These are phyloP conservation scores for Campopleginae sp. DNA, from an alignment of 2,888 invertebrate species.

Conservation along the genomic window DNA sequence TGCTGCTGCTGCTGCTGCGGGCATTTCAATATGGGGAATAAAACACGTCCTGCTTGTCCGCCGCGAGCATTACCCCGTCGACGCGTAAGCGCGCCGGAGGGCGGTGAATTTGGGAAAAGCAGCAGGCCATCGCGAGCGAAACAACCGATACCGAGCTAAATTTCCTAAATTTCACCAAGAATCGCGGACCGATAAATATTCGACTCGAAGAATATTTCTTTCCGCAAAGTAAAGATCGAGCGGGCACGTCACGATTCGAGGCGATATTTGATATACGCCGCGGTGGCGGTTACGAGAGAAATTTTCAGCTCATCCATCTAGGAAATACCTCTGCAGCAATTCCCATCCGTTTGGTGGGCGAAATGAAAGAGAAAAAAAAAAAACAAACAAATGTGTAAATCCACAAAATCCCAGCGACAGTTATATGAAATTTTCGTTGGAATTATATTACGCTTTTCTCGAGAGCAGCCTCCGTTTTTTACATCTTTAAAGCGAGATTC, in stretches of 20 bases:
- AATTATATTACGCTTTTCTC: constrained; percentile 82
- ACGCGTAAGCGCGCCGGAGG: constrained; percentile 29
- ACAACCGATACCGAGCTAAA: too few species aligned
- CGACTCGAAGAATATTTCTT: too few species aligned
- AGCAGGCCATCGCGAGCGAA: constrained; percentile 21
- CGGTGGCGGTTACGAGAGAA: background rate
- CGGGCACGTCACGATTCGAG: too few species aligned
- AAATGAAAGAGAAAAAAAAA: constrained; percentile 10
- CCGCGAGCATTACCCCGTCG: constrained; percentile 60
- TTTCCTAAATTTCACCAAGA: too few species aligned
- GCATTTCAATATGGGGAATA: constrained; percentile 83
- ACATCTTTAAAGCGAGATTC: constrained; percentile 35
- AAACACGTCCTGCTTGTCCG: constrained; percentile 75
- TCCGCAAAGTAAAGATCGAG: background rate
- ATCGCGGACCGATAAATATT: background rate
- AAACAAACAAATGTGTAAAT: constrained; percentile 41
- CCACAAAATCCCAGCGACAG: constrained; percentile 76
- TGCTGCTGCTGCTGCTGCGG: too few species aligned
- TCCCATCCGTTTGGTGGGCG: constrained; percentile 1
- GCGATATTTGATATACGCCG: background rate
- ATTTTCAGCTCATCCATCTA: constrained; percentile 13
- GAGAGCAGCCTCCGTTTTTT: constrained; percentile 68
- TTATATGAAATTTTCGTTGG: constrained; percentile 82
- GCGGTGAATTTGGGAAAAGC: background rate
- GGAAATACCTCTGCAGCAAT: background rate